Evolutionary conservation across 2,888 invertebrate species (phyloP), one percentile per base, ranked within the genome.

Genomic region (Zygaena filipendulae): DNA sequence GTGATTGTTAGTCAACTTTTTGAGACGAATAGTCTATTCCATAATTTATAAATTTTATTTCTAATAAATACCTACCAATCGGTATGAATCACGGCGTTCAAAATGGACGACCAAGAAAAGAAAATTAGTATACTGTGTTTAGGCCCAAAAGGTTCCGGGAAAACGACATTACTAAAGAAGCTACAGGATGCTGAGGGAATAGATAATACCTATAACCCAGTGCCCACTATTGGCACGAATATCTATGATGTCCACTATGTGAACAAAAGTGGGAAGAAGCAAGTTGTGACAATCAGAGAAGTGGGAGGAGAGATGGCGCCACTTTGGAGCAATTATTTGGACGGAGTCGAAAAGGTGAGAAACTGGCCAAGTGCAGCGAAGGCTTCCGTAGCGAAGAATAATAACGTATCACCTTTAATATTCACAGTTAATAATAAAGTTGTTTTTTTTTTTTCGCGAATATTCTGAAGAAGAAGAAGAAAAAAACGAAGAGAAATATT

Each of bases 271-370:
- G 81, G 79, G 22, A 82, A 77, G 42, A 82, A 82, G 48, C 74
- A 81, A 49, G 71, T 79, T 30, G 54, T 85, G 3, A 62, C 70
- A 4, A 75, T 93, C 9, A 69, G 90, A 27, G 93, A 93, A 67
- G 77, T 92, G 13, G 92, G 93, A 0, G 92, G 92, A 2, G 83
- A 84, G 38, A 90, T 93, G 88, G 90, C 90, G 27, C 87, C 91
- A 3, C 74, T 92, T 27, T 93, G 92, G 92, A 83, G 82, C 11
- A 87, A 87, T 51, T 92, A 92, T 57, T 87, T 88, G 40, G 82
- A 82, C 22, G 84, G 85, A 27, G 58, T 84, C 13, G 79, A 82
- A 34, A 88, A 87, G 61, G 77, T 74, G 42, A 38, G 49, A 16
- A 16, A 16, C 16, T 7, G 16, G 16, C 4, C 16, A 16, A 16